These are phyloP conservation scores for Grammomys dolichurus DNA, from an alignment of 2,113 vertebrate species.

Conservation along the genomic window DNA sequence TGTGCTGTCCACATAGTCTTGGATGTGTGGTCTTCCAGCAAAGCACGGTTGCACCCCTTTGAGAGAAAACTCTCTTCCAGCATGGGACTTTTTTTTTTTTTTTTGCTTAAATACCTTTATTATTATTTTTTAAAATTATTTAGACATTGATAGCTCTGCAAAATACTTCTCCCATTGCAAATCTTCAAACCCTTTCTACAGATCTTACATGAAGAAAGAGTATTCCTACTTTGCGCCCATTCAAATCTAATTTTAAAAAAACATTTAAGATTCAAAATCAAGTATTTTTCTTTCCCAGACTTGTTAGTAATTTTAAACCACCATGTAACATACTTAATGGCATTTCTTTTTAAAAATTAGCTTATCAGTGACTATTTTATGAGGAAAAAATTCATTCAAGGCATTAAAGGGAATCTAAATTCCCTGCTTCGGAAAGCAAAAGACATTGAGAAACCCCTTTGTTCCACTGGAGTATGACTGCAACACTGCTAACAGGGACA, in stretches of 20 bases:
- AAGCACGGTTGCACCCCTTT: too few relatives aligned
- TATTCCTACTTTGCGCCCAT: conserved; percentile 72
- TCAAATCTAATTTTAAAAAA: conserved; percentile 79
- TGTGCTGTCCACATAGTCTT: background rate
- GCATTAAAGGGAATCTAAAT: conserved; percentile 73
- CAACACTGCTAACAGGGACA: background rate
- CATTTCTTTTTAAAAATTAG: conserved; percentile 79
- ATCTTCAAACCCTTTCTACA: conserved; percentile 71
- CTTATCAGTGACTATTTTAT: conserved; percentile 79
- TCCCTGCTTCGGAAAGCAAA: conserved; percentile 69
- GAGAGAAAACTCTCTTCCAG: background rate
- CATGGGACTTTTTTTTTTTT: background rate
- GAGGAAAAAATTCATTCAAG: conserved; percentile 80
- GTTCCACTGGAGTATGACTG: conserved; percentile 37
- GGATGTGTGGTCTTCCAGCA: background rate
- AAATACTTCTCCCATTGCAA: conserved; percentile 79
- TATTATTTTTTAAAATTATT: conserved; percentile 87
- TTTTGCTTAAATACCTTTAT: conserved; percentile 82
- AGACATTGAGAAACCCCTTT: conserved; percentile 16
- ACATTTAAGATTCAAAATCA: conserved; percentile 76
- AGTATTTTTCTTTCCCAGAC: conserved; percentile 69
- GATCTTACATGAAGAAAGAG: conserved; percentile 72
- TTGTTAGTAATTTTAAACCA: conserved; percentile 71
- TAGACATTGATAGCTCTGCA: conserved; percentile 84
- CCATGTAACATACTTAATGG: conserved; percentile 73